These are phyloP conservation scores for Microctenopoma stevenorrisi DNA, from an alignment of 2,797 vertebrate genomes.

Conservation along the genomic window DNA sequence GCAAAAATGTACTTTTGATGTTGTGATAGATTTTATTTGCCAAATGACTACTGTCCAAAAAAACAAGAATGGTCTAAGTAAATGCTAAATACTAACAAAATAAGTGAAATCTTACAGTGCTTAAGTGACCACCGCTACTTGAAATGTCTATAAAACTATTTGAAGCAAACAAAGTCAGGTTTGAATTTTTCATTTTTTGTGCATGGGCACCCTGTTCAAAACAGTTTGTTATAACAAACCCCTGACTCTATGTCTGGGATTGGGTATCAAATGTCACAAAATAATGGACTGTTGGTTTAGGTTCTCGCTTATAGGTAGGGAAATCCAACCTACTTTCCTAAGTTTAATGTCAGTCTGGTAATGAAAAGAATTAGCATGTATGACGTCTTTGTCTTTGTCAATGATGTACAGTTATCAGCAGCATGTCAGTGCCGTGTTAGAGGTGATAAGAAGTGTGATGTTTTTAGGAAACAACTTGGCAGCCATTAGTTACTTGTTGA, in stretches of 20 bases:
- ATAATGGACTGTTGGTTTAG: neutral
- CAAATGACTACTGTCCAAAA: neutral
- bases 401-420: neutral
- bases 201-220: no score
- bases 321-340: neutral
- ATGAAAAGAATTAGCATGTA: constrained; percentile 31
- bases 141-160: no score
- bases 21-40: no score
- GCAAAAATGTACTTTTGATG: neutral
- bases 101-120: neutral
- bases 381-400: neutral
- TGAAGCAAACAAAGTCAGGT: no score
- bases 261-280: no score
- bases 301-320: neutral
- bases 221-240: no score
- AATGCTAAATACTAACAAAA: neutral
- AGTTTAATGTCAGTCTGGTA: neutral
- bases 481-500: constrained; percentile 75
- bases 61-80: neutral
- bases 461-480: constrained; percentile 63
- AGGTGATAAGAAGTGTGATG: constrained; percentile 45
- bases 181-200: no score
- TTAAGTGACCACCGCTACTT: no score
- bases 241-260: no score
- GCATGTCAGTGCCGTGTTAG: constrained; percentile 16